Conservation (phyloP, 2,888 invertebrate species). For the Apotomis betuletana region DNA sequence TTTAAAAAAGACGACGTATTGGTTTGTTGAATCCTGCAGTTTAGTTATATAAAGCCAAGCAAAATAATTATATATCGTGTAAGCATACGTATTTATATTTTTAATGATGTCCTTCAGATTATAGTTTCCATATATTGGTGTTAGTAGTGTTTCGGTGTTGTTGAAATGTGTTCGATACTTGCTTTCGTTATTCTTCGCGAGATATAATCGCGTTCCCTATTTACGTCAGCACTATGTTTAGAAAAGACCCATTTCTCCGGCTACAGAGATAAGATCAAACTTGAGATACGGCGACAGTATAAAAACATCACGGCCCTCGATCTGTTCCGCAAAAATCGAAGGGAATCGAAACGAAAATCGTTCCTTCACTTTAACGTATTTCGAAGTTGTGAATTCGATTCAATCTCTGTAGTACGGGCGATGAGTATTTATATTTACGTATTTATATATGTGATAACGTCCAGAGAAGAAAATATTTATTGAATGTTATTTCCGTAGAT, state of each 20-base stretch:
- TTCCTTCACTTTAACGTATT: not conserved
- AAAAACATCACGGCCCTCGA: not conserved
- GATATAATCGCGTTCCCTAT: slow-evolving; percentile 1
- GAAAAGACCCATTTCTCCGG: slow-evolving; percentile 10
- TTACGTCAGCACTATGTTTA: slow-evolving; percentile 19
- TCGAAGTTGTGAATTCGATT: not conserved
- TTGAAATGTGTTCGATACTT: slow-evolving; percentile 24
- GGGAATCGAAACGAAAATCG: not conserved
- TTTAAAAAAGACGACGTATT: slow-evolving; percentile 2
- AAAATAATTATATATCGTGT: not conserved
- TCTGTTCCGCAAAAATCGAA: not conserved
- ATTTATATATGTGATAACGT: slow-evolving; percentile 25
- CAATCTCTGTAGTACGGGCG: not conserved
- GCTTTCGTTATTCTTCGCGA: slow-evolving; percentile 25
- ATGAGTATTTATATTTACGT: not conserved
- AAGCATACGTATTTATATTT: slow-evolving; percentile 11
- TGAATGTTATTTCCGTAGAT: slow-evolving; percentile 37
- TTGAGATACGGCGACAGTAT: not conserved
- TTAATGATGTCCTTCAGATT: slow-evolving; percentile 12
- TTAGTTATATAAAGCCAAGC: slow-evolving; percentile 11
- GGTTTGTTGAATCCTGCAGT: slow-evolving; percentile 5
- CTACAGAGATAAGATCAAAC: not conserved
- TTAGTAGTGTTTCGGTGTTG: slow-evolving; percentile 35
- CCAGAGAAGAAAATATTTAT: slow-evolving; percentile 27
- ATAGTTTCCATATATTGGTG: slow-evolving; percentile 37